Base-by-base conservation (phyloP, 2,113 vertebrate genomes). In the Odontophorus gujanensis region DNA sequence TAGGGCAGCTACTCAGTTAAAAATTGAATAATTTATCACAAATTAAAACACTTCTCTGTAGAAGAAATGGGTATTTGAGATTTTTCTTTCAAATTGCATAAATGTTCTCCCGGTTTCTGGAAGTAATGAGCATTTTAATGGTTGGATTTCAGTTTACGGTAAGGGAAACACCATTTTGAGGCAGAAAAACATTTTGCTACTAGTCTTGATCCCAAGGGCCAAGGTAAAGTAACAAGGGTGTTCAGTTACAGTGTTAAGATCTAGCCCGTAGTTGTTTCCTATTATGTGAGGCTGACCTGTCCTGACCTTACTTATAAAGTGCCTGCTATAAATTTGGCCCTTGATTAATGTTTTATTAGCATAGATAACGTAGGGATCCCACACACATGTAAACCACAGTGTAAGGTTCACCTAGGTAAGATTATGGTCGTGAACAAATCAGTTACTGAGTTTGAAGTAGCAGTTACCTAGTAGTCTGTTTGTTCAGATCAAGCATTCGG, bases 221-320 rank as follows among this genome's bases (percentile, higher is more conserved):
- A 96, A 91, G 92, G 97, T 91, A 97, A 97, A 98, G 97, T 98
- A 98, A 98, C 98, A 98, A 97, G 97, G 95, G 97, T 98, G 97
- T 98, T 98, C 95, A 97, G 98, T 99, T 99, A 98, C 98, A 98
- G 93, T 98, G 94, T 95, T 94, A 90, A 96, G 94, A 97, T 96
- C 89, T 97, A 89, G 94, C 97, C 97, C 98, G 97, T 98, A 98
- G 98, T 98, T 98, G 97, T 99, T 98, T 97, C 97, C 98, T 98
- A 98, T 98, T 98, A 98, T 98, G 97, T 97, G 98, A 97, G 95
- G 95, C 96, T 98, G 98, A 98, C 98, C 98, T 97, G 91, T 90
- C 76, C 79, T 98, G 98, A 98, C 98, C 98, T 97, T 94, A 91
- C 97, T 97, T 97, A 97, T 84, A 96, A 96, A 97, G 95, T 95